Evolutionary conservation across 2,888 invertebrate genomes (phyloP), one percentile per base, ranked within the genome.

Genomic region (Diaphora mendica): DNA sequence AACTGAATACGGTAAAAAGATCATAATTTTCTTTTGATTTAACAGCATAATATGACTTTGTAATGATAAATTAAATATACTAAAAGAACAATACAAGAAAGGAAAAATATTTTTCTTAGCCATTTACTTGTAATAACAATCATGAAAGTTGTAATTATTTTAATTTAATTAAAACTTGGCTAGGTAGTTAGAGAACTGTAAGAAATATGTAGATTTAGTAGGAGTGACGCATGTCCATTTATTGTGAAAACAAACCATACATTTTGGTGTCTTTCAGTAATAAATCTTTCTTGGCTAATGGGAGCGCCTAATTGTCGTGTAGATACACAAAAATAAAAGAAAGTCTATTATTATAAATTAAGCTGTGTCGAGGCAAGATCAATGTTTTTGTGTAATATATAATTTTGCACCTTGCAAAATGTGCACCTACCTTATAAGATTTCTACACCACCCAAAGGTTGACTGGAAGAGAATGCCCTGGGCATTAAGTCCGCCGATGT

Each of bases 81-180:
- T 59, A 7, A n/a, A 26, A 26, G 13, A n/a, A 59, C 59, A 59
- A 59, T 59, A 26, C n/a, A 13, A 55, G 55, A 59, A 26, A 26
- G 4, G 26, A 26, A 59, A 59, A 26, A 3, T 26, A 77, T 73
- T 75, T 76, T 79, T 74, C 73, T 77, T 79, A 35, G 69, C 72
- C 75, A 71, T 78, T 78, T 76, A 55, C 71, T 80, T 68, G 72
- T 66, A 73, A 74, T 64, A 77, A 77, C 74, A 64, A 64, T 74
- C 75, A 77, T 80, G 77, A 59, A 86, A 84, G 78, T 85, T 86
- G 85, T 84, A 84, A 87, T 84, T 83, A 83, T 83, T 77, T 81
- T 87, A 84, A 84, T 77, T 81, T 86, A 81, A 86, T 87, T 84
- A 84, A 84, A 86, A 84, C 79, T 85, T 86, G 71, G 74, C 76